Evolutionary conservation across 2,797 vertebrate genomes (phyloP).

Genomic region (Carapus acus): DNA sequence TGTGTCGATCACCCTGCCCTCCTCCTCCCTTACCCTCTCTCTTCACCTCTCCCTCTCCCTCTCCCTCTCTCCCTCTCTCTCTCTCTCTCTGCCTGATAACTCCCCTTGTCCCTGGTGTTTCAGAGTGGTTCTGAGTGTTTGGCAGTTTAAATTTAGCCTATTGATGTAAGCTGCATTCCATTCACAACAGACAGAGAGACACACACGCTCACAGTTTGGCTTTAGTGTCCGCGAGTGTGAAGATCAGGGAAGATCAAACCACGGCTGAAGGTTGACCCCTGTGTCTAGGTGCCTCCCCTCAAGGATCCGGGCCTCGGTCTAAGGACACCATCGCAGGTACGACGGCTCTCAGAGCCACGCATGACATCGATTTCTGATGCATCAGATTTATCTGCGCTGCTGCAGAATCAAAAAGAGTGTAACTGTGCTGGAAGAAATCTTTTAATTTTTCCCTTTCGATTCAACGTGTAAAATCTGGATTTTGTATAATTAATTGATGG

Average conservation of each 20-base stretch:
- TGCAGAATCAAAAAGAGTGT: neutral
- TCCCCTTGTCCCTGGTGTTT: conserved; percentile 64
- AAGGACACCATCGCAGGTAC: conserved; percentile 68
- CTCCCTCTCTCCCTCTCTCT: conserved; percentile 18
- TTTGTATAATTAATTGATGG: too few species aligned
- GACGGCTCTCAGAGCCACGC: too few species aligned
- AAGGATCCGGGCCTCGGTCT: conserved; percentile 60
- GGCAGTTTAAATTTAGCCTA: conserved; percentile 91
- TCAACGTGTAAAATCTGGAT: too few species aligned
- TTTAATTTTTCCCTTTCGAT: too few species aligned
- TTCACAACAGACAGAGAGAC: conserved; percentile 80
- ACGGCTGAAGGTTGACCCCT: conserved; percentile 68
- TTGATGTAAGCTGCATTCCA: conserved; percentile 98
- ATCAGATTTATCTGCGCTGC: conserved; percentile 8
- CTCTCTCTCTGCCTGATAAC: conserved; percentile 37
- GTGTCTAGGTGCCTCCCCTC: conserved; percentile 57
- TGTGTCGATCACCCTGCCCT: conserved; percentile 24
- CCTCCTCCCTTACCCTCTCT: conserved; percentile 15
- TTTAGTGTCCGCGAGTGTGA: conserved; percentile 83
- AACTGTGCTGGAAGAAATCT: neutral
- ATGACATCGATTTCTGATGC: conserved; percentile 1
- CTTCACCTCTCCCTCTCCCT: conserved; percentile 4
- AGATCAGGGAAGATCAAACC: conserved; percentile 78
- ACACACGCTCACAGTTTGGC: conserved; percentile 78
- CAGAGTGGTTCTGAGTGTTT: conserved; percentile 87